Conservation (phyloP, 2,113 vertebrate species). For the Mobula hypostoma region DNA sequence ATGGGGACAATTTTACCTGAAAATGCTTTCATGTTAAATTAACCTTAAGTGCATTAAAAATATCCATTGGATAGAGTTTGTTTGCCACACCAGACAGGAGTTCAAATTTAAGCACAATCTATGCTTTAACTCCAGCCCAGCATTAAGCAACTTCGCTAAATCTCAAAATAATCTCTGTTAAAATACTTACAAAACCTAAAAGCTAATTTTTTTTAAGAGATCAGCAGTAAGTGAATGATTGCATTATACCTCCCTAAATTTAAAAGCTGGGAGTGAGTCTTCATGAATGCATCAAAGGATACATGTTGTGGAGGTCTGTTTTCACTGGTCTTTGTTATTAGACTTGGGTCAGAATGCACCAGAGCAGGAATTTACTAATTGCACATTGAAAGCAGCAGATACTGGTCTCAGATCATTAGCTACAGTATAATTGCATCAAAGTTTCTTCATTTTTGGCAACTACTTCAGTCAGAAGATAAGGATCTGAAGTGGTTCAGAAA, state of each 20-base stretch:
- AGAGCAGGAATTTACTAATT: not conserved
- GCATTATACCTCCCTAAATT: not conserved
- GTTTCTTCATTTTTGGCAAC: conserved; percentile 26
- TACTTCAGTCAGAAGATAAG: conserved; percentile 31
- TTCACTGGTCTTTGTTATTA: not conserved
- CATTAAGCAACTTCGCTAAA: not conserved
- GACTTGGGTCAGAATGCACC: not conserved
- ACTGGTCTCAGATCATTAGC: conserved; percentile 10
- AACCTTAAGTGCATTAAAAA: too few species aligned
- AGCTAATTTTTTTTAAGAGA: not conserved
- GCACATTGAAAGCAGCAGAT: not conserved
- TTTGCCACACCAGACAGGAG: not conserved
- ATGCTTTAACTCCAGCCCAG: not conserved
- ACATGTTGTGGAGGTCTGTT: not conserved
- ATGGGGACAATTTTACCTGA: too few species aligned
- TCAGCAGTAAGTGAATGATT: not conserved
- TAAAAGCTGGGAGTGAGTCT: not conserved
- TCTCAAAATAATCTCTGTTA: not conserved
- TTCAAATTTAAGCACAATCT: not conserved
- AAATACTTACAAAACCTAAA: not conserved
- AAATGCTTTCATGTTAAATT: too few species aligned
- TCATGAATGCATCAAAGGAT: not conserved
- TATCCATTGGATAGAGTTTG: too few species aligned
- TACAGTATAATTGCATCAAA: conserved; percentile 11
- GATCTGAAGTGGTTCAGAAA: conserved; percentile 13